Percentiles rank a stretch among this genome's conserved stretches.
These are phyloP conservation scores for Brachionus rubens DNA, from an alignment of 1,140 invertebrate genomes.

Conservation along the genomic window DNA sequence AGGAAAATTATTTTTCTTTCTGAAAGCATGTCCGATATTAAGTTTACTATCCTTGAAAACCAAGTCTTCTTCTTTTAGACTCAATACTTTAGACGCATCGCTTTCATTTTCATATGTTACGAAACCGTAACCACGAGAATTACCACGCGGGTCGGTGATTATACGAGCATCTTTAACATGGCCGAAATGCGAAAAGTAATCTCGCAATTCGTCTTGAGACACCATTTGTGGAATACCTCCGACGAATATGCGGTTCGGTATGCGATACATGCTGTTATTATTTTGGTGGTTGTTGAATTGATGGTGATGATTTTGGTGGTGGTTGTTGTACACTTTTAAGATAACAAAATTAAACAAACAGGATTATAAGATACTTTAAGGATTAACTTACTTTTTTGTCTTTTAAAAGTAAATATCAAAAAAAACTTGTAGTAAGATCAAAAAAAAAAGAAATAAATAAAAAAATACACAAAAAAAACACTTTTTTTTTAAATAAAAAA, in stretches of 20 bases:
- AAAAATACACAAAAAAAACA: too few relatives aligned
- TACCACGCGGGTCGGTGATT: conserved; percentile 38
- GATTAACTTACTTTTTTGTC: too few relatives aligned
- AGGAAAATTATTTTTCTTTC: conserved; percentile 44
- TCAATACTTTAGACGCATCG: conserved; percentile 32
- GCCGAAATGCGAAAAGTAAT: conserved; percentile 44
- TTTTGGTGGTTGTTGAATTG: neutral
- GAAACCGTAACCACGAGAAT: conserved; percentile 38
- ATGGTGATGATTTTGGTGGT: neutral
- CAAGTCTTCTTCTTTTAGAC: conserved; percentile 45
- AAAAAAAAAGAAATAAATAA: too few relatives aligned
- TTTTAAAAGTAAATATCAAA: too few relatives aligned
- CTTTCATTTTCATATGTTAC: conserved; percentile 37
- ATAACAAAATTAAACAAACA: too few relatives aligned
- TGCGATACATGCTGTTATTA: conserved; percentile 45
- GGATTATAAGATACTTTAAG: too few relatives aligned
- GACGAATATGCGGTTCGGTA: conserved; percentile 42
- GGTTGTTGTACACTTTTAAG: conserved; percentile 20
- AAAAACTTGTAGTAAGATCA: too few relatives aligned
- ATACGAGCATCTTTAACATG: conserved; percentile 39
- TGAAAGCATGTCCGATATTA: conserved; percentile 36
- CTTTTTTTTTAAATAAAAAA: too few relatives aligned
- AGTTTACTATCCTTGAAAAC: conserved; percentile 41
- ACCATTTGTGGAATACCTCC: conserved; percentile 40
- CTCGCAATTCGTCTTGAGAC: conserved; percentile 31